Base-by-base conservation (phyloP, 2,888 invertebrate genomes). In the Eulithis testata region DNA sequence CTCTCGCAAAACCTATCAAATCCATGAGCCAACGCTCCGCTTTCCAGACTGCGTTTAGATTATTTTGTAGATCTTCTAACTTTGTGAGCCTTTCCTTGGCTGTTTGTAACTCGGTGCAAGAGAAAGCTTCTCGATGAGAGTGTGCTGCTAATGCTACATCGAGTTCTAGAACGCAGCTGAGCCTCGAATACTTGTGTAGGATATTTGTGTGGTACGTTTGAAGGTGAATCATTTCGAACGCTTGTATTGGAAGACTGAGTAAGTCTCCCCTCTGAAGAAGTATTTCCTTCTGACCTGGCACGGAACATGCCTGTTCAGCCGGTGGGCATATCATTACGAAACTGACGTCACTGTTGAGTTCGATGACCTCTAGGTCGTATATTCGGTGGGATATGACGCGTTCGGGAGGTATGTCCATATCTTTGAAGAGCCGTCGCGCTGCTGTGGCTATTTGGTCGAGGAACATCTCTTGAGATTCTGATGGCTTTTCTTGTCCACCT, bases 1-100 rank as follows among this genome's bases (percentile, higher is more conserved):
- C 99, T 68, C 99, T 94, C 0, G 99, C 98, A 83, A 98, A 98
- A 0, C 97, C 96, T 61, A 99, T 98, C 6, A 99, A 96, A 82
- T 99, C 98, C 95, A 98, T 97, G 21, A 99, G 94, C 99, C 99
- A 99, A 14, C 99, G 95, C 51, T 98, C 96, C 21, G 96, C 96
- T 81, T 98, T 98, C 99, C 99, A 99, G 3, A 98, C 96, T 0
- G 95, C 90, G 79, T 99, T 99, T 53, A 99, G 93, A 78, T 96
- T 97, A 43, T 95, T 93, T 82, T 99, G 98, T 50, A 98, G 94
- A 60, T 97, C 97, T 81, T 97, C 96, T 37, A 99, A 89, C 78
- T 96, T 96, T 0, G 95, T 93, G 49, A 99, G 91, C 65, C 97
- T 95, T 77, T 97, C 97, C 86, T 97, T 98, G 62, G 99, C 98